Base-by-base conservation (phyloP, 2,113 vertebrate genomes). In the Colossoma macropomum region DNA sequence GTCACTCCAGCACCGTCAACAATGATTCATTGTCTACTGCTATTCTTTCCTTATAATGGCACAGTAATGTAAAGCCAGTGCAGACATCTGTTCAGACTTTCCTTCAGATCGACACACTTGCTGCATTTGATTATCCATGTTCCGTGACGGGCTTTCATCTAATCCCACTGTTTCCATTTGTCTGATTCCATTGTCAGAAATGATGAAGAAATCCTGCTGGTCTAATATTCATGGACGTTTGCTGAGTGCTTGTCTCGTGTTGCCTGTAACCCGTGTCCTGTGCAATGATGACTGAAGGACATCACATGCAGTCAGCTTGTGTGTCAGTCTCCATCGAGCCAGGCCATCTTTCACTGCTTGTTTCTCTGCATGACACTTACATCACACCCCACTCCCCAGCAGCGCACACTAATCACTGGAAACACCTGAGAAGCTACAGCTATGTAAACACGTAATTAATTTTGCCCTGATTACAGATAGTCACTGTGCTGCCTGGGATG, bases 371-470 rank as follows among this genome's bases (percentile, higher is more conserved):
- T 73, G 68, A n/a, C 59, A 56, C 52, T 48, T 77, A 69, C 45
- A 28, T 54, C 82, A 30, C 27, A 45, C 74, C 45, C 38, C 60
- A 48, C 54, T 79, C 23, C 56, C 77, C 79, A 69, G 85, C 72
- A 81, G 38, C 63, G 38, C 75, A 32, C 59, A 59, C 30, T 79
- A 74, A 70, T 84, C 77, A 84, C 56, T 63, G 65, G 54, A 85
- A 80, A 65, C 75, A 79, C 27, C 41, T 79, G 62, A 66, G 80
- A 88, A n/a, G 85, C 60, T 38, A 66, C 68, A 72, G 71, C 28
- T 27, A 81, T 85, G 84, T 75, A 90, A 87, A 62, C 52, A 82
- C 69, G 78, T 84, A 85, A 90, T 89, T 77, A 85, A 75, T 65
- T 50, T 86, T 85, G 32, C 63, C 65, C 77, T 85, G 72, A 87